Evolutionary conservation across 2,113 vertebrate species (phyloP).

Genomic region (Lagopus muta): DNA sequence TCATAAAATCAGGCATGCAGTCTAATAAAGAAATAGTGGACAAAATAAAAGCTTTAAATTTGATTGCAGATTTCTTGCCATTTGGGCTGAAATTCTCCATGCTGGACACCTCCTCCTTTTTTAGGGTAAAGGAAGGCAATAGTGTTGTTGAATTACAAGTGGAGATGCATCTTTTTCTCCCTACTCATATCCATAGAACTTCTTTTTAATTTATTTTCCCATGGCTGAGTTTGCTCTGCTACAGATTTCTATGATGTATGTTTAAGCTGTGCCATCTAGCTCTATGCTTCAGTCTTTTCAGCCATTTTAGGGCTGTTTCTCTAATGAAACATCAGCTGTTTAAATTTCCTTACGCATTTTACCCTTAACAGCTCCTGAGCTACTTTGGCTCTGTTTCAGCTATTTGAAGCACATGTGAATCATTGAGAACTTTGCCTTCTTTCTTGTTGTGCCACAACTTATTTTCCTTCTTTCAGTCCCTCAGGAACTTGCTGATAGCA

Average conservation of each 20-base stretch:
- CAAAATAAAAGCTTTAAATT: not conserved
- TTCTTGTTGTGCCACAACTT: conserved; percentile 30
- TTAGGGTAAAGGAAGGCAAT: not conserved
- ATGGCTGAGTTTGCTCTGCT: not conserved
- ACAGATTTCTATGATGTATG: not conserved
- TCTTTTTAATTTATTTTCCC: not conserved
- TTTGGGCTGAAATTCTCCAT: not conserved
- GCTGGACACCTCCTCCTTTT: not conserved
- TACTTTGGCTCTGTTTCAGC: not conserved
- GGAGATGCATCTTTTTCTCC: not conserved
- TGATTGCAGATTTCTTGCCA: not conserved
- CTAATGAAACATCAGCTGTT: conserved; percentile 27
- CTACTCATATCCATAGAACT: not conserved
- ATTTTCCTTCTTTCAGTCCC: conserved; percentile 23
- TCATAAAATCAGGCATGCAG: conserved; percentile 20
- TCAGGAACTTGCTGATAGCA: conserved; percentile 29
- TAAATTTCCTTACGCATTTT: conserved; percentile 7
- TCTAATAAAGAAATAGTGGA: not conserved
- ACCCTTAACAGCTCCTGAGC: not conserved
- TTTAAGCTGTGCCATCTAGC: conserved; percentile 7
- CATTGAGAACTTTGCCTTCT: conserved; percentile 5
- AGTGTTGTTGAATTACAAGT: not conserved
- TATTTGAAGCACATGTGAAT: conserved; percentile 8
- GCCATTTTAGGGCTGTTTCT: conserved; percentile 6
- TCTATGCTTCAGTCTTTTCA: conserved; percentile 9